phyloP scores from a whole-genome alignment of 1,140 invertebrate species.

The Steinernema feltiae region DNA sequence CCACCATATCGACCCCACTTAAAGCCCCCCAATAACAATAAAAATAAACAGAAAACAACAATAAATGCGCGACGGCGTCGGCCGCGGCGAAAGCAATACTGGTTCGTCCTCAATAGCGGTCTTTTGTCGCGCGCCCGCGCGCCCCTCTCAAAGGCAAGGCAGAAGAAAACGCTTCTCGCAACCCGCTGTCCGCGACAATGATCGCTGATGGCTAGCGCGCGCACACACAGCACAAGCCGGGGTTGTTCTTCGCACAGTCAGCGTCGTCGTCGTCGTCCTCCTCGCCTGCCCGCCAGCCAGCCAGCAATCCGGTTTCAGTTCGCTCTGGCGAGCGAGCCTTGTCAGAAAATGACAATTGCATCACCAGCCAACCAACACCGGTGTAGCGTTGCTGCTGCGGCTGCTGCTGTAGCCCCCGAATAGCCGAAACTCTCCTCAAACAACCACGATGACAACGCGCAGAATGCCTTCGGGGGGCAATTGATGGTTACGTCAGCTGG shows the following conservation, averaged over 20 bases:
- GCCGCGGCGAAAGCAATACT: too few species aligned
- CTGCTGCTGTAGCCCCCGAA: not conserved
- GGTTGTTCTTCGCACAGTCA: not conserved
- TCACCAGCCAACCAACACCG: not conserved
- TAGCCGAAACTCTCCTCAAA: not conserved
- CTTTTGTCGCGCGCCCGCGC: not conserved
- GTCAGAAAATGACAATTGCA: slow-evolving; percentile 15
- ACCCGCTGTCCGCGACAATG: not conserved
- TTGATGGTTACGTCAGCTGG: too few species aligned
- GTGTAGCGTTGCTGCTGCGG: not conserved
- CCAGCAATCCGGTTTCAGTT: not conserved
- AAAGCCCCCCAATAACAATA: too few species aligned
- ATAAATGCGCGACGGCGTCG: too few species aligned
- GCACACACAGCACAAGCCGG: not conserved
- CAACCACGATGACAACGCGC: too few species aligned
- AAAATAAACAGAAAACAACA: too few species aligned
- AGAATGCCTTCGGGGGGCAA: too few species aligned
- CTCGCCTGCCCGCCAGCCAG: too few species aligned
- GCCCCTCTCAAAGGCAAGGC: not conserved
- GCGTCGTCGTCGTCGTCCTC: too few species aligned
- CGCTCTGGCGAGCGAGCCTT: not conserved
- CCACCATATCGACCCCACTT: too few species aligned
- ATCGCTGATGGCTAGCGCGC: not conserved
- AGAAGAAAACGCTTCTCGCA: not conserved
- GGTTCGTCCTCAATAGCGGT: not conserved